Evolutionary conservation across 2,113 vertebrate genomes (phyloP).

Genomic region (Nettapus auritus): DNA sequence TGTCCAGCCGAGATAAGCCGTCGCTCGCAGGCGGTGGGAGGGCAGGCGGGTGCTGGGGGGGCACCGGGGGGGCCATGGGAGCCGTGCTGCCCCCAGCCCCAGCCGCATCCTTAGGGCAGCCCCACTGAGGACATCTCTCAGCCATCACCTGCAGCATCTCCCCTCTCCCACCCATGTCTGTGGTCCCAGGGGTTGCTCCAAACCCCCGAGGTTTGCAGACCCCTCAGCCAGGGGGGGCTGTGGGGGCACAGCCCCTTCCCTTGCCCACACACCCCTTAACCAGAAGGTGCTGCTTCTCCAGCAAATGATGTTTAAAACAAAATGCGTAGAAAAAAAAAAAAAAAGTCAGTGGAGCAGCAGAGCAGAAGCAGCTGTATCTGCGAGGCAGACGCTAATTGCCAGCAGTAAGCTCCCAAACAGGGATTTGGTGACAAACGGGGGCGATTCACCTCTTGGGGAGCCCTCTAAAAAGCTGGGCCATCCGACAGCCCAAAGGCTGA

Average conservation of each 20-base stretch:
- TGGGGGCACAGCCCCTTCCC: background rate
- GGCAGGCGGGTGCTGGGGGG: background rate
- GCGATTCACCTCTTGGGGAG: fast-evolving
- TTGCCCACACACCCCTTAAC: fast-evolving
- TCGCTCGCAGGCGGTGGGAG: background rate
- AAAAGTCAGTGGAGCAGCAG: background rate
- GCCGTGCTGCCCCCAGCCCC: background rate
- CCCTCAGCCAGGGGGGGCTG: background rate
- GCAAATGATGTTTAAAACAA: background rate
- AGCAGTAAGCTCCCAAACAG: background rate
- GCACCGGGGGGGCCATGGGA: background rate
- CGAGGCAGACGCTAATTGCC: background rate
- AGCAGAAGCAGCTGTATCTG: background rate
- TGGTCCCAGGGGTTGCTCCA: background rate
- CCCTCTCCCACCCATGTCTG: background rate
- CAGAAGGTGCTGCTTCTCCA: background rate
- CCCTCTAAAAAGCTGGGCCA: fast-evolving
- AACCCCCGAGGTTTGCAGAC: background rate
- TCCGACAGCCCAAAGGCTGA: fast-evolving
- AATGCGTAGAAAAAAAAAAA: background rate
- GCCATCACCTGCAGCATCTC: background rate
- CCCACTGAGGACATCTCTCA: background rate
- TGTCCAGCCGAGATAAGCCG: background rate
- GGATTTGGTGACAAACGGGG: fast-evolving
- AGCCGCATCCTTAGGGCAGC: background rate